Evolutionary conservation across 2,888 invertebrate genomes (phyloP).

Genomic region (Subacronicta megacephala): DNA sequence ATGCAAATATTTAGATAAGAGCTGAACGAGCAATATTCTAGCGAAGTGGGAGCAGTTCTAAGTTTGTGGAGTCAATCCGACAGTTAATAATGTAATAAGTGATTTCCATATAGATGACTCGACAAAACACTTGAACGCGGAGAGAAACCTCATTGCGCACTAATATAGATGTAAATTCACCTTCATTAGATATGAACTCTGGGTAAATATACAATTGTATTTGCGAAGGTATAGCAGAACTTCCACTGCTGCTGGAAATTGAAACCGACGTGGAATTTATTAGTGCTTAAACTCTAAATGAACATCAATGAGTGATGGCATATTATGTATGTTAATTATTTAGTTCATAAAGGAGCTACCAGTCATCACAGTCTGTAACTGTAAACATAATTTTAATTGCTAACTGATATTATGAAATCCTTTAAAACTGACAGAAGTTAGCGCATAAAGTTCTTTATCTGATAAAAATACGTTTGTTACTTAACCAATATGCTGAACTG

Average conservation of each 20-base stretch:
- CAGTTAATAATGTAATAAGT: slow-evolving; percentile 53
- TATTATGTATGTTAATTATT: too few species aligned
- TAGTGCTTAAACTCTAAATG: too few species aligned
- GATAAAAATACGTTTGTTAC: neutral
- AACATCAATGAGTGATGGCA: too few species aligned
- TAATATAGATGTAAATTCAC: slow-evolving; percentile 66
- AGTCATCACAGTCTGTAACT: too few species aligned
- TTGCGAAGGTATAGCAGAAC: slow-evolving; percentile 7
- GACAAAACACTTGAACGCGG: slow-evolving; percentile 47
- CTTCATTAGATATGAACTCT: slow-evolving; percentile 52
- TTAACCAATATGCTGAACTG: neutral
- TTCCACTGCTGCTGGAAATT: neutral
- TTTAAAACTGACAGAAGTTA: too few species aligned
- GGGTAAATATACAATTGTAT: slow-evolving; percentile 32
- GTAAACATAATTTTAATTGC: too few species aligned
- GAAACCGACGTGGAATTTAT: neutral
- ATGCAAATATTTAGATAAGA: slow-evolving; percentile 49
- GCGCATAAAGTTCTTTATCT: too few species aligned
- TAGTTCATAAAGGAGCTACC: neutral
- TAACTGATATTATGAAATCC: too few species aligned
- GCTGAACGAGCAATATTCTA: slow-evolving; percentile 37
- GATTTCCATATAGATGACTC: slow-evolving; percentile 66
- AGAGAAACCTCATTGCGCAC: slow-evolving; percentile 51
- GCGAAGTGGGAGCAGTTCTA: slow-evolving; percentile 26
- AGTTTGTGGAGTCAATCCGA: slow-evolving; percentile 34